These are phyloP conservation scores for Cladopsammia gracilis DNA, from an alignment of 64 coral and sea anemone genomes.

Conservation along the genomic window DNA sequence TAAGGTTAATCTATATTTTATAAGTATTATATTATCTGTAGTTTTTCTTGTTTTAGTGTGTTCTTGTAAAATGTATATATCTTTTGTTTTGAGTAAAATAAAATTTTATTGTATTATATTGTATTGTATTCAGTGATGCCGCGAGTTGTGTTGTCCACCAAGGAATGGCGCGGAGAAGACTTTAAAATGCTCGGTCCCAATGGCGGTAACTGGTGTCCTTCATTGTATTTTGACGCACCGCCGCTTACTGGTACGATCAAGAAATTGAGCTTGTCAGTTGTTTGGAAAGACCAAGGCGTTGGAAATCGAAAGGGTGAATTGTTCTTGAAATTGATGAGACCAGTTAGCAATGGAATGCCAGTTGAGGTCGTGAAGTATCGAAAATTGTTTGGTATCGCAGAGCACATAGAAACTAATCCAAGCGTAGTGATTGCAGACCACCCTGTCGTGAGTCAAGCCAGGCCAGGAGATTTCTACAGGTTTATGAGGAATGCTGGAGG, in stretches of 20 bases:
- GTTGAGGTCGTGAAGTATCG: constrained; percentile 7
- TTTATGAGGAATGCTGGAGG: constrained; percentile 79
- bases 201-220: constrained; percentile 37
- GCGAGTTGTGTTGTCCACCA: not conserved
- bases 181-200: constrained; percentile 46
- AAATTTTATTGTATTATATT: too few relatives aligned
- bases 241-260: constrained; percentile 2
- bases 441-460: constrained; percentile 35
- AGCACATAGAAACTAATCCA: constrained; percentile 1
- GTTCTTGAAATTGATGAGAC: constrained; percentile 60
- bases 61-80: too few relatives aligned
- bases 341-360: not conserved
- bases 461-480: constrained; percentile 66
- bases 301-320: constrained; percentile 71
- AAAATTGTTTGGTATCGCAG: constrained; percentile 74
- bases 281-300: constrained; percentile 74
- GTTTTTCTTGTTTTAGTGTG: too few relatives aligned
- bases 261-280: constrained; percentile 36
- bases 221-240: constrained; percentile 70
- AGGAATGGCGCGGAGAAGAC: constrained; percentile 28
- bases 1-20: too few relatives aligned
- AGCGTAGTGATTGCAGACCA: not conserved
- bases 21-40: too few relatives aligned
- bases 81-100: too few relatives aligned
- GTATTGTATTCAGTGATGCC: constrained; percentile 24